Conservation (phyloP, 2,888 invertebrate species). For the Micropterix aruncella region DNA sequence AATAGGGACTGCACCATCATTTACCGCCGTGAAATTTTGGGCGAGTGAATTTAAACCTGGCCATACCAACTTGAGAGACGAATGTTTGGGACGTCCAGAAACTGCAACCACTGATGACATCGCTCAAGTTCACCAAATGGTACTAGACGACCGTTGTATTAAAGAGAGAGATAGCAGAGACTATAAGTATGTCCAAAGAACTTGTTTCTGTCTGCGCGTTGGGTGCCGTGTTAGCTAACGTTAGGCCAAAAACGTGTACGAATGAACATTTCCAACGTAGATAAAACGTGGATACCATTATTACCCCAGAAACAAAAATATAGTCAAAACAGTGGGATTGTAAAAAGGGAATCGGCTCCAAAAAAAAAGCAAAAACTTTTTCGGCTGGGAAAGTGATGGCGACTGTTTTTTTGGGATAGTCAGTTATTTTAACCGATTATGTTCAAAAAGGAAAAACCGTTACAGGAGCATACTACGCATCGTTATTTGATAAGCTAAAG, state of each 20-base stretch:
- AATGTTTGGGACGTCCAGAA: not conserved
- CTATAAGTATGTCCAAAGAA: not conserved
- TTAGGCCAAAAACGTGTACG: not conserved
- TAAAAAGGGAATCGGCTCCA: not conserved
- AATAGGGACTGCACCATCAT: not conserved
- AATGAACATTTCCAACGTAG: not conserved
- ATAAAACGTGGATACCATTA: not conserved
- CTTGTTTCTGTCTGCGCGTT: not conserved
- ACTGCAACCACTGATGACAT: not conserved
- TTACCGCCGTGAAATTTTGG: not conserved
- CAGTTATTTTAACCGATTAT: not conserved
- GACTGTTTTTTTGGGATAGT: not conserved
- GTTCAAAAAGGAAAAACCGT: not conserved
- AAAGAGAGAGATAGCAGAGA: not conserved
- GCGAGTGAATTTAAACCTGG: not conserved
- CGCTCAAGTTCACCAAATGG: not conserved
- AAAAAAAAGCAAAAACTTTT: no score
- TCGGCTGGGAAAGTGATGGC: not conserved
- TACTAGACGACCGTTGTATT: not conserved
- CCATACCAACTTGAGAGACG: not conserved
- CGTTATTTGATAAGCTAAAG: not conserved
- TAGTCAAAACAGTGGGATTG: not conserved
- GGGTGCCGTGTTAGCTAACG: not conserved
- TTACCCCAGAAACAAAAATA: not conserved
- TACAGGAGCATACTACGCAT: not conserved